A percentile compares a stretch with the other conserved stretches of the same genome.
Conservation (phyloP, 2,888 invertebrate species). For the Nematopogon swammerdamellus region DNA sequence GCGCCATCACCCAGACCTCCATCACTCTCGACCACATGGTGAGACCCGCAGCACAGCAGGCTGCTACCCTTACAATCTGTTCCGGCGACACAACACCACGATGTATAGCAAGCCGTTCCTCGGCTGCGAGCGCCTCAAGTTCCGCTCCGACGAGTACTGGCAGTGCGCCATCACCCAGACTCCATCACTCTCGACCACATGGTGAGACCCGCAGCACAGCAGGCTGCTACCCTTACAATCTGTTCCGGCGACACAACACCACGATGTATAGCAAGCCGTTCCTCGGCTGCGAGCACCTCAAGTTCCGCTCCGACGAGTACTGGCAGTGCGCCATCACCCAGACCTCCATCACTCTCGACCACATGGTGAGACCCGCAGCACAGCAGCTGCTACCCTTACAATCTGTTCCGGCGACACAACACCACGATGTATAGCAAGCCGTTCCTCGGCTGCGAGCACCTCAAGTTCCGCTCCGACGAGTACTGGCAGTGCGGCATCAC, state of each 20-base stretch:
- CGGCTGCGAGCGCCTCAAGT: constrained; percentile 60
- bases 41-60: too few relatives aligned
- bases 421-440: constrained; percentile 43
- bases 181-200: constrained; percentile 71
- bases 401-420: constrained; percentile 33
- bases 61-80: too few relatives aligned
- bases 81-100: constrained; percentile 32
- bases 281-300: constrained; percentile 62
- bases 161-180: constrained; percentile 65
- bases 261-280: constrained; percentile 50
- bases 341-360: too few relatives aligned
- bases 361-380: too few relatives aligned
- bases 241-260: constrained; percentile 31
- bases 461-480: constrained; percentile 58
- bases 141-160: constrained; percentile 70
- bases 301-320: too few relatives aligned
- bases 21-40: too few relatives aligned
- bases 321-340: too few relatives aligned
- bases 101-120: constrained; percentile 57
- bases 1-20: too few relatives aligned
- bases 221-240: too few relatives aligned
- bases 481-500: constrained; percentile 76
- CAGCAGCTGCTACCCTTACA: too few relatives aligned
- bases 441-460: constrained; percentile 65
- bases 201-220: too few relatives aligned